Percentiles rank a stretch among this genome's conserved stretches.
Conservation (phyloP, 2,888 invertebrate species). For the Trachelus iudaicus region DNA sequence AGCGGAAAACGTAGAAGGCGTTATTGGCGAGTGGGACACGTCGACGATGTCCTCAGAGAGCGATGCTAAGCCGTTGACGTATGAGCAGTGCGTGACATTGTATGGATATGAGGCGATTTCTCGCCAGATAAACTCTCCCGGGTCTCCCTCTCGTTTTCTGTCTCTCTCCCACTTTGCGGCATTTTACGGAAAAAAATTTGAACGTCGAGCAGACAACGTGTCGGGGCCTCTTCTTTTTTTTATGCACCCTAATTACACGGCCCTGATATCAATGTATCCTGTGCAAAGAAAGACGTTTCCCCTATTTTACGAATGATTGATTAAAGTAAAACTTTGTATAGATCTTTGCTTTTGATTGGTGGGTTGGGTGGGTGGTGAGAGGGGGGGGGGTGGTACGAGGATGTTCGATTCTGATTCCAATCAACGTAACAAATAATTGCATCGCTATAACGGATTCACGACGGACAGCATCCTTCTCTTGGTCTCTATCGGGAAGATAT, state of each 20-base stretch:
- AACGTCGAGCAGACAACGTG: constrained; percentile 31
- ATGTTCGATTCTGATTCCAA: not conserved
- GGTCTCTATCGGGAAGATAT: not conserved
- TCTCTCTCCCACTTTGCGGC: not conserved
- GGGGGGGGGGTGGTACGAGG: no score
- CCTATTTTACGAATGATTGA: not conserved
- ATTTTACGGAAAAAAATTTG: constrained; percentile 35
- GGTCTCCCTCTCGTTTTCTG: not conserved
- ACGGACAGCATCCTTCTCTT: not conserved
- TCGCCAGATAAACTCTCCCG: constrained; percentile 36
- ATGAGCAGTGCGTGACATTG: constrained; percentile 60
- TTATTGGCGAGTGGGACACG: not conserved
- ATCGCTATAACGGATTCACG: not conserved
- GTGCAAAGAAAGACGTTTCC: not conserved
- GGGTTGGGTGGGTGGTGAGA: no score
- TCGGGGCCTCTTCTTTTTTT: constrained; percentile 17
- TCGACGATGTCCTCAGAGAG: constrained; percentile 7
- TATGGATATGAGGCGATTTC: constrained; percentile 64
- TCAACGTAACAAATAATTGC: not conserved
- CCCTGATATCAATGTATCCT: not conserved
- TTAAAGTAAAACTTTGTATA: not conserved
- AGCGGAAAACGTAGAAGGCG: not conserved
- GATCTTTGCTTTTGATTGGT: not conserved
- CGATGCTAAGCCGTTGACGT: constrained; percentile 32
- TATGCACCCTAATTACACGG: not conserved